Conservation (phyloP, 2,113 vertebrate species). For the Aegotheles bennettii region DNA sequence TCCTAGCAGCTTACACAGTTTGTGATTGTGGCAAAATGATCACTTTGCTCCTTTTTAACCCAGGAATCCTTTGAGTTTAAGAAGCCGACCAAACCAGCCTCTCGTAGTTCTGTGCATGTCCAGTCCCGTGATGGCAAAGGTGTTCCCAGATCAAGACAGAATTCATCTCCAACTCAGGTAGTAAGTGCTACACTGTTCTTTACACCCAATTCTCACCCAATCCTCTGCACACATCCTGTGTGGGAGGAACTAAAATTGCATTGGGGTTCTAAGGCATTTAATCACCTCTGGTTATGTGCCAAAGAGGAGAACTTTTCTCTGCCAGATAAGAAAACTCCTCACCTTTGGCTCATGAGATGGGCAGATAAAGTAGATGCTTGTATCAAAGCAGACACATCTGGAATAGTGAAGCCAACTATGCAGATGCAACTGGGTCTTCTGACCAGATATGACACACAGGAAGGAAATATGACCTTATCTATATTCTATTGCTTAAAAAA, state of each 20-base stretch:
- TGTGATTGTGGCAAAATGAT: background rate
- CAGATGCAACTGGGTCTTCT: background rate
- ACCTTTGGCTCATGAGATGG: background rate
- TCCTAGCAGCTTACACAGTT: background rate
- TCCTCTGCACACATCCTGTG: background rate
- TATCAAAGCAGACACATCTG: background rate
- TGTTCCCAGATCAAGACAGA: conserved; percentile 74
- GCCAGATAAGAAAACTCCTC: background rate
- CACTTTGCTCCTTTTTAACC: background rate
- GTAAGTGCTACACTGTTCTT: conserved; percentile 26
- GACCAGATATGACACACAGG: background rate
- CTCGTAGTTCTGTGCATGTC: conserved; percentile 68
- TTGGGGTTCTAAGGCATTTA: accelerated
- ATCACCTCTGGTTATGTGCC: background rate
- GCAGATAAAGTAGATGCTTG: background rate
- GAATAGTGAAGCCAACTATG: background rate
- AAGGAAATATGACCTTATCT: background rate
- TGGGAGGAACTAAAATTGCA: background rate
- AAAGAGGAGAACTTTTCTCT: background rate
- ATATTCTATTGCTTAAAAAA: background rate
- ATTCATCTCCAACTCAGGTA: conserved; percentile 79
- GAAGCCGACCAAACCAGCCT: conserved; percentile 84
- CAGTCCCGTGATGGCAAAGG: conserved; percentile 69
- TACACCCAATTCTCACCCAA: background rate
- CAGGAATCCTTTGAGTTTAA: conserved; percentile 95